Conservation (phyloP, 2,888 invertebrate species). For the Gryllus longicercus region DNA sequence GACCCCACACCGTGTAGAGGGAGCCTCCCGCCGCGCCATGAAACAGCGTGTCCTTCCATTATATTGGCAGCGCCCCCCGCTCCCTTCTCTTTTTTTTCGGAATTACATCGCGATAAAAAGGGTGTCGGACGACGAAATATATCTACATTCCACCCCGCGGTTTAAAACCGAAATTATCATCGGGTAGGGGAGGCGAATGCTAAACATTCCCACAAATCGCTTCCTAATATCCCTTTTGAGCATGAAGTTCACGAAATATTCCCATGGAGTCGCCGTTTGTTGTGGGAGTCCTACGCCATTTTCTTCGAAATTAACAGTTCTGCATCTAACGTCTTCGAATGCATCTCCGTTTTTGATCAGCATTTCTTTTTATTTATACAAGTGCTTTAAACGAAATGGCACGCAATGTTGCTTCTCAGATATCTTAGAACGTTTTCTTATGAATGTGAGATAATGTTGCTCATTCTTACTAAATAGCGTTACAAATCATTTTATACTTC, state of each 20-base stretch:
- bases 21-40: background rate
- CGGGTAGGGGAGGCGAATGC: background rate
- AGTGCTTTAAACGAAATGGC: too few relatives aligned
- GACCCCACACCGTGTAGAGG: background rate
- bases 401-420: too few relatives aligned
- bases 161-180: background rate
- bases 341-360: too few relatives aligned
- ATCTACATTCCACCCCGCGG: background rate
- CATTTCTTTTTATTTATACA: too few relatives aligned
- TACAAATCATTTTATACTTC: too few relatives aligned
- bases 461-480: too few relatives aligned
- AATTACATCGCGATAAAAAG: constrained; percentile 8
- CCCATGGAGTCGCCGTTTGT: background rate
- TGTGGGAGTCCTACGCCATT: too few relatives aligned
- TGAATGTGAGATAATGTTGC: too few relatives aligned
- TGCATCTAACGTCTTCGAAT: too few relatives aligned
- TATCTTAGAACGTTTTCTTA: too few relatives aligned
- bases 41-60: constrained; percentile 10
- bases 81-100: background rate
- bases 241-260: background rate
- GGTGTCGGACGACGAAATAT: background rate
- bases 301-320: too few relatives aligned
- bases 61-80: background rate
- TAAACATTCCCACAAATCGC: background rate
- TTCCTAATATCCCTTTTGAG: background rate